Evolutionary conservation across 1,140 invertebrate species (phyloP), one percentile per base, ranked within the genome.

Genomic region (Ptiloglossa arizonensis): DNA sequence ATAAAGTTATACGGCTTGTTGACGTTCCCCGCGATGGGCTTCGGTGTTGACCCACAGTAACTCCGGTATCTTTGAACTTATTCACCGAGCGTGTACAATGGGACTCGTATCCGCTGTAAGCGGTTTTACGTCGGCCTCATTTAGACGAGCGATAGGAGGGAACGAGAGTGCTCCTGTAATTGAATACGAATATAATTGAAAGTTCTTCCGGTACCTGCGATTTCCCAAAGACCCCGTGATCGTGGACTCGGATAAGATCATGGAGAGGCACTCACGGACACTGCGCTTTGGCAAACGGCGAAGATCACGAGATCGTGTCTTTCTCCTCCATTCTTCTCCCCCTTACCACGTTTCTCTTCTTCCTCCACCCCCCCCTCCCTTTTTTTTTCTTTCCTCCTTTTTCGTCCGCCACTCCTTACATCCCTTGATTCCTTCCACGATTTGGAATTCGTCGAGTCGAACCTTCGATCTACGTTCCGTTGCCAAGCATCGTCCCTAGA

Each of bases 111-210:
- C 50, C 59, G 29, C 41, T 59, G 27, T 24, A 35, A 81, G 68
- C 48, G 63, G 54, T 59, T 46, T 83, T 76, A 41, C 13, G 57
- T 11, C 32, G 64, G 35, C 24, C 60, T 48, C 48, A 56, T 63
- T 80, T 71, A 57, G 41, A 76, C 44, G 41, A 78, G 54, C 32
- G 73, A 32, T 9, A 32, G 13, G 35, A 27, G 24, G 44, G 59
- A 59, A 52, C 19, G 29, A 46, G 50, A 15, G 63, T 27, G n/a
- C 38, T 41, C 6, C 41, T 13, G 59, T 70, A 76, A 80, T 84
- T 63, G 77, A 83, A 80, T 64, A 52, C 66, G 79, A 82, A 68
- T 78, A 41, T 71, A 71, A 70, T 71, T 82, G 71, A 80, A 75
- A 71, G 67, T 71, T 29, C 66, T 35, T 50, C 22, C 13, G 27